Percentiles rank a stretch among this genome's conserved stretches.
These are phyloP conservation scores for Stegodyphus dumicola DNA, from an alignment of 1,140 invertebrate species.

Conservation along the genomic window DNA sequence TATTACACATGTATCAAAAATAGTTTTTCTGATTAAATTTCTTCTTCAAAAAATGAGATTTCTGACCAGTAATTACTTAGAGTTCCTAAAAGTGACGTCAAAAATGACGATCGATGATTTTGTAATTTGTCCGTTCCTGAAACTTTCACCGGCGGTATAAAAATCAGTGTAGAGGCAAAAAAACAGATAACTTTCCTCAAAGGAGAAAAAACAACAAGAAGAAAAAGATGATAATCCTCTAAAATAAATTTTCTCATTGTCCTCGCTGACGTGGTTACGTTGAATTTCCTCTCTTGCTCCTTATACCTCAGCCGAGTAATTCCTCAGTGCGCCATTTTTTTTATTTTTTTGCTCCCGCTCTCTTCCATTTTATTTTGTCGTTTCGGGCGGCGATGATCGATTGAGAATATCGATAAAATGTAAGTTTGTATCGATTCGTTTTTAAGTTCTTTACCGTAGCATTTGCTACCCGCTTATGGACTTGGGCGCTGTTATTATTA, in stretches of 20 bases:
- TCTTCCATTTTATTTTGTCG: conserved; percentile 26
- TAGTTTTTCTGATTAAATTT: too few species aligned
- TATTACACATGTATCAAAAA: too few species aligned
- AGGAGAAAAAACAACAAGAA: neutral
- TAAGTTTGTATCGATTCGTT: conserved; percentile 52
- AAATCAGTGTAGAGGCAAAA: neutral
- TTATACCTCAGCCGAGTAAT: conserved; percentile 34
- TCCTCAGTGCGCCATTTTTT: conserved; percentile 23
- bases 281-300: conserved; percentile 5
- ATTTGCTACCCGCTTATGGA: conserved; percentile 8
- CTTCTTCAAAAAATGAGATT: too few species aligned
- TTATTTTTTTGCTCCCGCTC: neutral
- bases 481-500: too few species aligned
- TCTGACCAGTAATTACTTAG: neutral
- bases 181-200: neutral
- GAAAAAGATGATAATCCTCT: conserved; percentile 45
- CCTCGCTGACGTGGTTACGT: conserved; percentile 31
- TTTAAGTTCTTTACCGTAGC: conserved; percentile 42
- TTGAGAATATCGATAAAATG: conserved; percentile 50
- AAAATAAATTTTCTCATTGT: conserved; percentile 53
- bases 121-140: conserved; percentile 28
- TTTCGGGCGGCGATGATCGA: conserved; percentile 36
- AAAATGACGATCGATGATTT: conserved; percentile 23
- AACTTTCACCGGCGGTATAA: conserved; percentile 33
- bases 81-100: conserved; percentile 24